phyloP scores from a whole-genome alignment of 2,113 vertebrate genomes.

The Trachemys scripta region DNA sequence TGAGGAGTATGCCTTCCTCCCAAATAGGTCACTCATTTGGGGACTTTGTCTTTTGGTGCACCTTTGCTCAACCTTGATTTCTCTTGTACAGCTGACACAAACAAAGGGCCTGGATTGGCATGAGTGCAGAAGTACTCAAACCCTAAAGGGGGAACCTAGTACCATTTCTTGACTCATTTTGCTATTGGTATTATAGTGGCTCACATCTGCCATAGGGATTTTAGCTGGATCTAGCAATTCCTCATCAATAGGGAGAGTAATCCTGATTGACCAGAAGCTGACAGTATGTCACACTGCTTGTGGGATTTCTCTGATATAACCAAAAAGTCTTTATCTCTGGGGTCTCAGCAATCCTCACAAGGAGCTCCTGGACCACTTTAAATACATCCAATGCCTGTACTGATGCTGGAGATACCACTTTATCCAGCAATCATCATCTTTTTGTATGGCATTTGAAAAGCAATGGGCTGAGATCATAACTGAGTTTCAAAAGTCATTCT shows the following conservation, averaged over 20 bases:
- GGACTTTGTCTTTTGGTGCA: no score
- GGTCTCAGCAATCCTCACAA: not conserved
- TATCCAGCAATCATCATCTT: not conserved
- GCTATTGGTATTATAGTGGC: not conserved
- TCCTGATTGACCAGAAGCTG: not conserved
- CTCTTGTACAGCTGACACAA: not conserved
- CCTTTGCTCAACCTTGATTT: not conserved
- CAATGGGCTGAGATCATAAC: no score
- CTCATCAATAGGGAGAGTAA: not conserved
- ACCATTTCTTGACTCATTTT: not conserved
- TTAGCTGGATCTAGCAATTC: not conserved
- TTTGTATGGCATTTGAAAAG: no score
- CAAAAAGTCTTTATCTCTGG: not conserved
- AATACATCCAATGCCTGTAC: not conserved
- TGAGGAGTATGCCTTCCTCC: not conserved
- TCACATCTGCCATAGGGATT: not conserved
- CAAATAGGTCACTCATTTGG: not conserved
- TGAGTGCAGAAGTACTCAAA: not conserved
- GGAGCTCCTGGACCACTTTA: not conserved
- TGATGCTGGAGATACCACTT: not conserved
- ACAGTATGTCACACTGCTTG: not conserved
- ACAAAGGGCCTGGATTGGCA: not conserved
- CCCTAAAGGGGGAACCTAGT: not conserved
- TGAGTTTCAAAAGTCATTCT: no score
- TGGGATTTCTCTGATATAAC: not conserved